Conservation (phyloP, 1,140 invertebrate species). For the Drosophila grimshawi region DNA sequence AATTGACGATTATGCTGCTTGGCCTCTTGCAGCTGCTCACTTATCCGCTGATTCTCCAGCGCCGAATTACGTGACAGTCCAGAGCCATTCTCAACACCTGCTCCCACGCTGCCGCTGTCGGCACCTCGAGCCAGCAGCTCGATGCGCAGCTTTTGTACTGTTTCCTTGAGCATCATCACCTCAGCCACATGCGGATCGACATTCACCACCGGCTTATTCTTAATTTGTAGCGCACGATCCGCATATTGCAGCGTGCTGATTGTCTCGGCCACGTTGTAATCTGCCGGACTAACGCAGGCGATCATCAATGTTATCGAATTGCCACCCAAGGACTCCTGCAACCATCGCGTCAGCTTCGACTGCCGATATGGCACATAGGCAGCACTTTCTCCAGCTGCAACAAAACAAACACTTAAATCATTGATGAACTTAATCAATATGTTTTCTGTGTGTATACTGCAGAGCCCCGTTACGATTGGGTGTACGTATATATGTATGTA, state of each 20-base stretch:
- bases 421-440: no score
- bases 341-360: conserved; percentile 95
- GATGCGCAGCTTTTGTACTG: conserved; percentile 88
- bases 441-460: no score
- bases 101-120: conserved; percentile 70
- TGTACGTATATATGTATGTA: no score
- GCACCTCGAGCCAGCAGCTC: conserved; percentile 84
- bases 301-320: conserved; percentile 97
- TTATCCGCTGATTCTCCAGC: conserved; percentile 11
- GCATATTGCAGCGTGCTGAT: conserved; percentile 95
- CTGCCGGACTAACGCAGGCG: conserved; percentile 96
- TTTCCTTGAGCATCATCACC: conserved; percentile 88
- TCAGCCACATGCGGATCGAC: conserved; percentile 91
- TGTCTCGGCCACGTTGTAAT: conserved; percentile 95
- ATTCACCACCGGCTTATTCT: conserved; percentile 96
- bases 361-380: conserved; percentile 94
- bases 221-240: conserved; percentile 94
- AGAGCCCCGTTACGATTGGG: no score
- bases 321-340: conserved; percentile 96
- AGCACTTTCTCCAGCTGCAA: conserved; percentile 85
- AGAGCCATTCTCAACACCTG: conserved; percentile 35
- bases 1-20: conserved; percentile 83
- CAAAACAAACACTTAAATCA: neutral
- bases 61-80: neutral
- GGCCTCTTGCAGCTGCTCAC: conserved; percentile 36